Evolutionary conservation across 2,113 vertebrate genomes (phyloP), one percentile per base, ranked within the genome.

Genomic region (Murina feae): DNA sequence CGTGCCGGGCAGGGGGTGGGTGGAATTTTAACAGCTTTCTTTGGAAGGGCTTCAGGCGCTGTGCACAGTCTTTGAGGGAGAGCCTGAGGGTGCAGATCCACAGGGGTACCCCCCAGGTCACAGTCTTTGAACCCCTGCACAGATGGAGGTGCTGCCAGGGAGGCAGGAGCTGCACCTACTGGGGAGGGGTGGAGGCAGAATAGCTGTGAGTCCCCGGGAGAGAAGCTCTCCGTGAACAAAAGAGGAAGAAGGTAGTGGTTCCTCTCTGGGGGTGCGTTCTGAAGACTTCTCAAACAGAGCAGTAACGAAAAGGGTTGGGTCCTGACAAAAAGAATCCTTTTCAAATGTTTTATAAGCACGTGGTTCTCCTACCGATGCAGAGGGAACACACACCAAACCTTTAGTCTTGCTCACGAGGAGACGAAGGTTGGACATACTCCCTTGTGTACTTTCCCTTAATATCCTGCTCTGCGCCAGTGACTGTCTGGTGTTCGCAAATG

Each of bases 401-500:
- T 23, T 55, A 42, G 82, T 32, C 71, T 72, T 17, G 23, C 30
- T 55, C 30, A 42, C 0, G n/a, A 85, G 21, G 37, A 72, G 44
- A 42, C 23, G 8, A 37, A 76, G 17, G 7, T 25, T 37, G n/a
- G 42, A n/a, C 42, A n/a, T 3, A 2, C 37, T 55, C 32, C 51
- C 1, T 9, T 2, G 0, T n/a, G 47, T 1, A 2, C 11, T 6
- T 16, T 44, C 4, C 16, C 4, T 58, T 32, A 44, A 32, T 2
- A 14, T 20, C 4, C 60, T 0, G 35, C 12, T 1, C 8, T 1
- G 32, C 14, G 0, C 9, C 2, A 1, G 14, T 2, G 35, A 16
- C 17, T 1, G 58, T 4, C 14, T n/a, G 1, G n/a, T 0, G 9
- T 11, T 42, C 3, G 30, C 55, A 12, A 7, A 51, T 0, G 9